These are phyloP conservation scores for Anthopleura sola DNA, from an alignment of 64 coral and sea anemone species.

Conservation along the genomic window DNA sequence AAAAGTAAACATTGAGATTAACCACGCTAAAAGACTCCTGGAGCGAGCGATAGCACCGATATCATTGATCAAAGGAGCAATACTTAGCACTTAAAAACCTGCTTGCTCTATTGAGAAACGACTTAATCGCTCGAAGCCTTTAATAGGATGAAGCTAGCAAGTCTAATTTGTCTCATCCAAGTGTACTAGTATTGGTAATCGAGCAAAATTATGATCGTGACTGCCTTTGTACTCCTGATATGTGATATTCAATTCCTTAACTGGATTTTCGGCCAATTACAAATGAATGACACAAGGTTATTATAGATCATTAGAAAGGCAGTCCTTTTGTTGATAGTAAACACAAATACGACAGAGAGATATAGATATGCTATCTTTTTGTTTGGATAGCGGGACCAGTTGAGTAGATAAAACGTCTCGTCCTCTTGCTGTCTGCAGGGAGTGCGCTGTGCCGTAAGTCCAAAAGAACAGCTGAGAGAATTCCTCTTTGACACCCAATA, in stretches of 20 bases:
- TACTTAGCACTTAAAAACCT: neutral
- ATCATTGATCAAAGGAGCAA: neutral
- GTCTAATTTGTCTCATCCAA: neutral
- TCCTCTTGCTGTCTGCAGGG: neutral
- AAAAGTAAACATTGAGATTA: constrained; percentile 20
- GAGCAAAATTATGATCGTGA: neutral
- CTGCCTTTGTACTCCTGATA: neutral
- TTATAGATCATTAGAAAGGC: neutral
- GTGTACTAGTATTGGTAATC: neutral
- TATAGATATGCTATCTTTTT: neutral
- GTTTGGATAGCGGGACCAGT: constrained; percentile 1
- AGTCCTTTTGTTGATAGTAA: constrained; percentile 2
- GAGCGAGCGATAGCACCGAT: constrained; percentile 10
- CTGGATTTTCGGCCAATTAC: neutral
- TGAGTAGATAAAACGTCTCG: neutral
- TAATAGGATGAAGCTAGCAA: neutral
- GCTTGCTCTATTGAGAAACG: neutral
- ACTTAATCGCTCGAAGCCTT: neutral
- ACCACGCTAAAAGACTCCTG: neutral
- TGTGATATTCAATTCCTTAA: constrained; percentile 18
- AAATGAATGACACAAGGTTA: neutral
- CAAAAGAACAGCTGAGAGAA: neutral
- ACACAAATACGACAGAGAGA: neutral
- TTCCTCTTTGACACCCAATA: constrained; percentile 33
- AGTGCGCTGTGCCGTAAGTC: neutral